Evolutionary conservation across 2,797 vertebrate species (phyloP), one percentile per base, ranked within the genome.

Genomic region (Anolis apletophallus): DNA sequence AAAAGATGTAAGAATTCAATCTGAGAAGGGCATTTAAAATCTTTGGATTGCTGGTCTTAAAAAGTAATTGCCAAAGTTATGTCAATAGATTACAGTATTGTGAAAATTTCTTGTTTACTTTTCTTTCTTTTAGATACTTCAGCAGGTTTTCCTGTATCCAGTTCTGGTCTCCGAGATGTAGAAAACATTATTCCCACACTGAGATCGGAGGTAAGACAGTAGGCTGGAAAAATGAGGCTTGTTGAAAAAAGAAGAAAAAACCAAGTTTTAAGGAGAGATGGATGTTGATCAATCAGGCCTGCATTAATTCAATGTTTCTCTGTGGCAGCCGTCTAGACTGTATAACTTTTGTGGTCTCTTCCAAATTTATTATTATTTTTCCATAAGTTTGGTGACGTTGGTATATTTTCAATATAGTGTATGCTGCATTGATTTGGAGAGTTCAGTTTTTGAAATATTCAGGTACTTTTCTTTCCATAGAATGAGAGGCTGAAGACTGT

Each of bases 401-500:
- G 8, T 10, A n/a, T n/a, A 54, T 71, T 57, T 80, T 52, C 34
- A 64, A 5, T 76, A 82, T 12, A 84, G 8, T 34, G 13, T 54
- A 5, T 11, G 16, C 71, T 71, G 61, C 12, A 73, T 86, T 64
- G 29, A 64, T 29, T 64, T 64, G 89, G 67, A 36, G 69, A 12
- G 29, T 81, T 34, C 52, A 14, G n/a, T 69, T 72, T 26, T 67
- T 82, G 69, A 52, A 85, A 79, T 1, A 7, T 82, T 52, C 0
- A 32, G 80, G 89, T 94, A 91, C 87, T 19, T 64, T 94, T 85
- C 85, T 87, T 91, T 11, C 91, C 52, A 12, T 95, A 99, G 99
- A 97, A 98, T 29, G 98, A 99, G 59, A 97, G 98, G 81, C 90
- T 99, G 92, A 97, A 95, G 89, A 98, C 97, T 85, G 91, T 97